Base-by-base conservation (phyloP, 2,113 vertebrate genomes). In the Cercopithecus mona region DNA sequence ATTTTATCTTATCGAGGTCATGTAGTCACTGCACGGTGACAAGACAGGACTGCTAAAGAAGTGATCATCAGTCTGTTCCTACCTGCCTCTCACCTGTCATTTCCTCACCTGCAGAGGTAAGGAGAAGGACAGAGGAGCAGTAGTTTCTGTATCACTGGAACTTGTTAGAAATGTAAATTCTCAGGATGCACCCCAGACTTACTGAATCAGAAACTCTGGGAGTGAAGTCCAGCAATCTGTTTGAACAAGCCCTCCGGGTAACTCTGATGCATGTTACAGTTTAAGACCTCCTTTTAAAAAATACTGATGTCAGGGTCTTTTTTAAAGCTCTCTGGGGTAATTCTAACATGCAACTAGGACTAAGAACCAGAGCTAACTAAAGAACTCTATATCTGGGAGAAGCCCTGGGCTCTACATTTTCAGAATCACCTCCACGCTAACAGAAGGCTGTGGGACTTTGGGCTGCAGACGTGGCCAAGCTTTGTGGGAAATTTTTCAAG, bases 131-230 rank as follows among this genome's bases (percentile, higher is more conserved):
- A 32, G 66, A n/a, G 64, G 55, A 52, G 7, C 27, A 11, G 57
- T 13, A 38, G 61, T 27, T 64, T 80, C 80, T 66, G 5, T 27
- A 84, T 43, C 55, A 9, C 70, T 76, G 50, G 75, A 76, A 50
- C 55, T 75, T 50, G 64, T 59, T 14, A 85, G 61, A 96, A 88
- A 88, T 50, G 45, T 43, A 52, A 61, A 81, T 40, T 93, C 30
- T 85, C 59, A 52, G 22, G 50, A 38, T 50, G 32, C 20, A 68
- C 22, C 32, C 83, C 82, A 93, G 64, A n/a, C 7, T 70, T 75
- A 35, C 61, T 79, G 43, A 83, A 81, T n/a, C 30, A 57, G 80
- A 87, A 86, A 55, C 13, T 32, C 57, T n/a, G 14, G 18, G 27
- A 4, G 13, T n/a, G 13, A n/a, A 43, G 7, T 13, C 78, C 72